Conservation (phyloP, 2,113 vertebrate genomes). For the Calonectris borealis region DNA sequence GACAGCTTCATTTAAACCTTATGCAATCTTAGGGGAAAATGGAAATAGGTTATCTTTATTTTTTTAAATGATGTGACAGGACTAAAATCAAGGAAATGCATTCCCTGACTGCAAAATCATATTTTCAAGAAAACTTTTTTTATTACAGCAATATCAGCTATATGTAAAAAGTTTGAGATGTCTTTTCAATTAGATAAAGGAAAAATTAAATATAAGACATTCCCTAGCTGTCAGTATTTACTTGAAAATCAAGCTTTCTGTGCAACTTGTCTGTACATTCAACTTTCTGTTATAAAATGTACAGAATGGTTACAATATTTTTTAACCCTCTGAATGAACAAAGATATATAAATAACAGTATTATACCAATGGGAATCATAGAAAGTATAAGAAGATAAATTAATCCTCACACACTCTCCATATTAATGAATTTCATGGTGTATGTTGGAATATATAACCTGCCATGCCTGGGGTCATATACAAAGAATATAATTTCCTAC, state of each 20-base stretch:
- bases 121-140: constrained; percentile 29
- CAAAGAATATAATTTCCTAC: constrained; percentile 10
- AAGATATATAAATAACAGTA: background rate
- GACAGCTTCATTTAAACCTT: constrained; percentile 60
- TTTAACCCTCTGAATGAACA: background rate
- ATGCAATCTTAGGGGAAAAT: constrained; percentile 45
- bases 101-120: constrained; percentile 27
- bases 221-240: constrained; percentile 16
- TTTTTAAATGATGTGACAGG: constrained; percentile 59
- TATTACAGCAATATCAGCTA: constrained; percentile 6
- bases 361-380: background rate
- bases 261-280: background rate
- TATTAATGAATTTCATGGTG: constrained; percentile 1
- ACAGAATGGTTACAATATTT: background rate
- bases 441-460: background rate
- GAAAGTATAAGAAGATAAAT: background rate
- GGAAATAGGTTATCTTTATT: constrained; percentile 59
- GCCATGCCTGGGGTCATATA: background rate
- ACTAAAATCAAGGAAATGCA: constrained; percentile 38
- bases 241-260: background rate
- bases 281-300: background rate
- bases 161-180: constrained; percentile 2
- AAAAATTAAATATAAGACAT: constrained; percentile 25
- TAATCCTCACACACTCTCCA: background rate
- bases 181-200: constrained; percentile 41